Evolutionary conservation across 2,797 vertebrate genomes (phyloP).

Genomic region (Hoplostethus atlanticus): DNA sequence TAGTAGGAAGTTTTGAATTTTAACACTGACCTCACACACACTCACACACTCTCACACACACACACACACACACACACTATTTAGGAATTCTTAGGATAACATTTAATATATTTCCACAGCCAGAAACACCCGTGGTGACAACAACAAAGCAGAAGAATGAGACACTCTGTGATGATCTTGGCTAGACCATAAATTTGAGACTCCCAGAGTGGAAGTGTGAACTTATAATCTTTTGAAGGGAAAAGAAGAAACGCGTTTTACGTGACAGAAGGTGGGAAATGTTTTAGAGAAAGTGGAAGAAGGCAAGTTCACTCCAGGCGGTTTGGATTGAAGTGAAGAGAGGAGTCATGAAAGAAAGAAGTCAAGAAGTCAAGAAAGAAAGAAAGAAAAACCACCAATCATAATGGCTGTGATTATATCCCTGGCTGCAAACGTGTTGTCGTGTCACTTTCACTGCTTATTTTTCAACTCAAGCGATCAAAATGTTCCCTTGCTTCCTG

Average conservation of each 20-base stretch:
- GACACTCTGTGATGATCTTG: background rate
- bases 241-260: too few species aligned
- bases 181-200: background rate
- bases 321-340: background rate
- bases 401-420: too few species aligned
- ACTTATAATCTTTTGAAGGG: background rate
- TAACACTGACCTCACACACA: conserved; percentile 3
- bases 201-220: background rate
- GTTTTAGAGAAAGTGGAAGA: background rate
- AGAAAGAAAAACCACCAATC: too few species aligned
- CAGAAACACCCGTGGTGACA: background rate
- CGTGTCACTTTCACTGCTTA: too few species aligned
- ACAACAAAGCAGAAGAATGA: background rate
- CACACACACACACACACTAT: background rate
- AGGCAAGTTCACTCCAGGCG: background rate
- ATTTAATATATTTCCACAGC: background rate
- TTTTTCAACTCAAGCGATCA: too few species aligned
- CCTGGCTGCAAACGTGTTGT: too few species aligned
- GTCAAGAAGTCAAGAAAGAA: too few species aligned
- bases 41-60: background rate
- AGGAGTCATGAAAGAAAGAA: too few species aligned
- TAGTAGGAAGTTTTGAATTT: conserved; percentile 1
- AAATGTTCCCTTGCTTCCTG: too few species aligned
- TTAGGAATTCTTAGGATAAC: background rate
- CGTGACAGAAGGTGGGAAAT: too few species aligned